Base-by-base conservation (phyloP, 2,888 invertebrate species). In the Kryphioiulus occultus region DNA sequence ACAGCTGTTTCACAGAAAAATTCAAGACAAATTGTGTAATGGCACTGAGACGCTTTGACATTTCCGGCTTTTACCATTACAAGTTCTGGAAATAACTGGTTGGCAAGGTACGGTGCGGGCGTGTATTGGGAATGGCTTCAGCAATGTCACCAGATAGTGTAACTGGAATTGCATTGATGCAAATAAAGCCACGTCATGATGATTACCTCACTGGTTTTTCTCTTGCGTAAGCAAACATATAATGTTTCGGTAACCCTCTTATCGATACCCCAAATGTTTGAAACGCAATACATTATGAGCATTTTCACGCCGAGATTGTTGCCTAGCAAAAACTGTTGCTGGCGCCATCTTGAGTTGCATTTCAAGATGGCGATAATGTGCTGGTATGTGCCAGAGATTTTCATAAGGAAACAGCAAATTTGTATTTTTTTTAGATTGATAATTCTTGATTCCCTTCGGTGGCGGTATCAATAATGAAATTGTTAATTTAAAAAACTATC, bases 151-250 rank as follows among this genome's bases (percentile, higher is more conserved):
- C 2, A 5, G 53, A 17, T n/a, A 59, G 53, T 59, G 17, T 59
- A 47, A 17, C 53, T n/a, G 53, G 53, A 59, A 59, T 17, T 59
- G n/a, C 9, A 59, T n/a, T n/a, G 19, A 59, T 59, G 53, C 17
- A 44, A 44, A 42, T 42, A 42, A 10, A 12, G 44, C 17, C 15
- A 44, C 44, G 44, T 44, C 53, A 59, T 1, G 53, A 59, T 2
- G 53, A 59, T 59, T 59, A n/a, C n/a, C 53, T 59, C 53, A 59
- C n/a, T n/a, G 53, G 47, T 59, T 59, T 59, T 59, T 59, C n/a
- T 2, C 12, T 7, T 59, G n/a, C 53, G 53, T 59, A 59, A n/a
- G 53, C 53, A 59, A 44, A 59, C 53, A 59, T 59, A 47, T 35
- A n/a, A 1, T 59, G 53, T n/a, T 12, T 15, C n/a, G 44, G 44